A percentile compares a stretch with the other conserved stretches of the same genome.
These are phyloP conservation scores for Drosophila kurseongensis DNA, from an alignment of 1,140 invertebrate genomes.

Conservation along the genomic window DNA sequence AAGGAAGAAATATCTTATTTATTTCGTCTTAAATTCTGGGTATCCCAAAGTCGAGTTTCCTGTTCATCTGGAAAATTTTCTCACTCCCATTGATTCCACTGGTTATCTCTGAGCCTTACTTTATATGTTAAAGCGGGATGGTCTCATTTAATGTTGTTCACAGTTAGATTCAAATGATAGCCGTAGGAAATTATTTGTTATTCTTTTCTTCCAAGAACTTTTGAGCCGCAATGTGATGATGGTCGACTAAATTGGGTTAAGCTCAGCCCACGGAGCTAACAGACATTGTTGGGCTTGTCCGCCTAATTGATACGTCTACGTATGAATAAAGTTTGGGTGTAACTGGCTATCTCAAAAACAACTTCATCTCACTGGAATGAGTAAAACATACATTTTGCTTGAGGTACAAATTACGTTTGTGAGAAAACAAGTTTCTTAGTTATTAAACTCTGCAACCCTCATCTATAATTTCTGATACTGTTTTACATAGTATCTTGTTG, in stretches of 20 bases:
- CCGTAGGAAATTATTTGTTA: conserved; percentile 23
- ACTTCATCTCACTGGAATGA: conserved; percentile 1
- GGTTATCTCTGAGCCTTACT: conserved; percentile 45
- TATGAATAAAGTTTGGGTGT: conserved; percentile 11
- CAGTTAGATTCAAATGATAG: conserved; percentile 58
- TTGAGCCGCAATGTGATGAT: conserved; percentile 9
- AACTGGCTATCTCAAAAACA: conserved; percentile 8
- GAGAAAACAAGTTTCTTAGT: neutral
- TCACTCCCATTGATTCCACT: conserved; percentile 30
- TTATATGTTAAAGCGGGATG: conserved; percentile 9
- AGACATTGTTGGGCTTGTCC: conserved; percentile 14
- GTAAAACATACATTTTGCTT: neutral
- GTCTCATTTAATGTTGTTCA: conserved; percentile 52
- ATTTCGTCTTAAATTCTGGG: neutral
- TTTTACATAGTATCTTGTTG: neutral
- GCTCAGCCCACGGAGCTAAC: conserved; percentile 16
- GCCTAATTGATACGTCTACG: conserved; percentile 25
- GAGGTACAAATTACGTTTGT: neutral
- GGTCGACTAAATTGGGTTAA: conserved; percentile 31
- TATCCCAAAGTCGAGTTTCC: conserved; percentile 20
- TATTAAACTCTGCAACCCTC: neutral
- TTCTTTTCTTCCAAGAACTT: conserved; percentile 21
- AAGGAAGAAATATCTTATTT: neutral
- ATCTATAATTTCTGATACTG: neutral
- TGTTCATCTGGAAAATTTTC: conserved; percentile 20